Conservation (phyloP, 2,888 invertebrate genomes). For the Archaeoteleia sp. region DNA sequence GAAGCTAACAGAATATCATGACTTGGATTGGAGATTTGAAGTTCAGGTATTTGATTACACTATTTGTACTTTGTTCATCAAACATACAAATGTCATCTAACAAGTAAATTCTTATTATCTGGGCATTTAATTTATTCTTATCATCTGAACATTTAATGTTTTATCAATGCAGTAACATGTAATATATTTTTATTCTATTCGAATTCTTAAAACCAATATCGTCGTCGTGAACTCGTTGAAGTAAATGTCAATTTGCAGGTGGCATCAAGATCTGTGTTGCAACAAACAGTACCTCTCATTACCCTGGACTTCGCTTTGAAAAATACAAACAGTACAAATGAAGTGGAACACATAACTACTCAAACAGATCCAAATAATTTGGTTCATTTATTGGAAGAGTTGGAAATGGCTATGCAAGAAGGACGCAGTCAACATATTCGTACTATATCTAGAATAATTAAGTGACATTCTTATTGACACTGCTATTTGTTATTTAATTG, state of each 20-base stretch:
- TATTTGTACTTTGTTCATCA: not conserved
- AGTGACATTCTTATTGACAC: conserved; percentile 13
- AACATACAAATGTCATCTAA: not conserved
- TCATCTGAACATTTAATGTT: no score
- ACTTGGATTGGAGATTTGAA: conserved; percentile 82
- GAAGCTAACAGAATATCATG: conserved; percentile 76
- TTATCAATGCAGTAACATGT: no score
- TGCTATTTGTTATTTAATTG: no score
- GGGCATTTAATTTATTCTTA: no score
- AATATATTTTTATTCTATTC: no score
- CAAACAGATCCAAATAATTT: conserved; percentile 79
- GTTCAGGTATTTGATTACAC: conserved; percentile 75
- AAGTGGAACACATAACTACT: conserved; percentile 70
- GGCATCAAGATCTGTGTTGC: conserved; percentile 78
- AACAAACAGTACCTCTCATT: conserved; percentile 79
- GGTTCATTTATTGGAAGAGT: conserved; percentile 76
- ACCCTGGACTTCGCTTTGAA: conserved; percentile 78
- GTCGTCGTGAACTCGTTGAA: no score
- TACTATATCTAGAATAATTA: conserved; percentile 75
- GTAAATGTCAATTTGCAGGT: conserved; percentile 75
- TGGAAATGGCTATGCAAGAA: conserved; percentile 78
- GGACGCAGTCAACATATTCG: conserved; percentile 78
- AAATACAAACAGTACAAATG: conserved; percentile 61
- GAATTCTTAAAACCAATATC: no score
- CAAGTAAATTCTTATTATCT: not conserved